Conservation (phyloP, 2,888 invertebrate genomes). For the Aphodius sticticus region DNA sequence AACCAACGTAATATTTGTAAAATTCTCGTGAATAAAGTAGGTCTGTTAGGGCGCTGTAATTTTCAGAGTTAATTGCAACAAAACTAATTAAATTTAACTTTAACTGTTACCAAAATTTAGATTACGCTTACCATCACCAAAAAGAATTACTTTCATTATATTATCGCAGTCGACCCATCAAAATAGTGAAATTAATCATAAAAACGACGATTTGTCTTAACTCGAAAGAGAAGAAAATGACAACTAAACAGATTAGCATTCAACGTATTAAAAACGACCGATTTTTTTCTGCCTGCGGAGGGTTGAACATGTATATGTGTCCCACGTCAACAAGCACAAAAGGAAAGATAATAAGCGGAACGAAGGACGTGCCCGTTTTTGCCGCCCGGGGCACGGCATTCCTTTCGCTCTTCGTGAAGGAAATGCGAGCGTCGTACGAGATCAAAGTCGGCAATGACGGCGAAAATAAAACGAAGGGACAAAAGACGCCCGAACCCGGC, state of each 20-base stretch:
- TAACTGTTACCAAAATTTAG: too few relatives aligned
- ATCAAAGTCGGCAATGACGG: background rate
- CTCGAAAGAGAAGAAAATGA: background rate
- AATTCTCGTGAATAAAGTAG: too few relatives aligned
- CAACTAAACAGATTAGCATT: background rate
- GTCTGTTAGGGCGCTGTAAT: too few relatives aligned
- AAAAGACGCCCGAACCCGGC: background rate
- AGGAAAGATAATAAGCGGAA: constrained; percentile 4
- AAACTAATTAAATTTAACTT: too few relatives aligned
- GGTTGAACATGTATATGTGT: background rate
- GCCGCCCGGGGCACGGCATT: background rate
- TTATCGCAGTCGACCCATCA: too few relatives aligned
- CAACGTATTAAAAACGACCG: background rate
- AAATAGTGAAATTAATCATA: too few relatives aligned
- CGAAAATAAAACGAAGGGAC: background rate
- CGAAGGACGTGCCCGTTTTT: background rate
- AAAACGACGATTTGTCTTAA: background rate
- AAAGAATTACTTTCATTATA: too few relatives aligned
- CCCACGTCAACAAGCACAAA: background rate
- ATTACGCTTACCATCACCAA: too few relatives aligned
- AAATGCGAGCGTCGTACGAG: background rate
- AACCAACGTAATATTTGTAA: too few relatives aligned
- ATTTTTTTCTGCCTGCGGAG: background rate
- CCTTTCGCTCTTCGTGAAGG: background rate
- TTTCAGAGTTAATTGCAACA: too few relatives aligned